Conservation (phyloP, 2,113 vertebrate species). For the Dasypus novemcinctus region DNA sequence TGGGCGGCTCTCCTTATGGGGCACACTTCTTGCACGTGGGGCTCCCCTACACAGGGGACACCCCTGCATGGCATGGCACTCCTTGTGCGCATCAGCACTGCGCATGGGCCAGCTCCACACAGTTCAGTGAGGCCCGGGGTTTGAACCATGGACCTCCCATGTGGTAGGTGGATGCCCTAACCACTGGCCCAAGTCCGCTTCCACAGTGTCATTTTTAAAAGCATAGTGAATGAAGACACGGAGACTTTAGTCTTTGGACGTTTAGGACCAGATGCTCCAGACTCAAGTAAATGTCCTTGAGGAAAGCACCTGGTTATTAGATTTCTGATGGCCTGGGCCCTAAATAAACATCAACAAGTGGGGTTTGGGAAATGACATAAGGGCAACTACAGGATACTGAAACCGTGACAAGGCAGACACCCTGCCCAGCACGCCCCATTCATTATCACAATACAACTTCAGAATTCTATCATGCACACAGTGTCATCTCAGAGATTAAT, state of each 20-base stretch:
- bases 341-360: neutral
- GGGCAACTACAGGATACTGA: neutral
- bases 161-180: too few species aligned
- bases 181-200: too few species aligned
- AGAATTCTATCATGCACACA: neutral
- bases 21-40: too few species aligned
- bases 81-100: too few species aligned
- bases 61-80: too few species aligned
- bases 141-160: too few species aligned
- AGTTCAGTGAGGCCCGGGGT: too few species aligned
- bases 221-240: neutral
- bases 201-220: neutral
- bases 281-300: neutral
- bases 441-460: neutral
- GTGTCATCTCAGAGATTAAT: neutral
- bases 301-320: neutral
- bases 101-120: too few species aligned
- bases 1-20: too few species aligned
- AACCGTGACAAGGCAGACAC: fast-evolving
- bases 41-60: too few species aligned
- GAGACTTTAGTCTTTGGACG: neutral
- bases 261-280: neutral
- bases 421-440: neutral
- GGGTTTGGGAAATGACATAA: too few species aligned
- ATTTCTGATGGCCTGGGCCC: neutral